phyloP scores from a whole-genome alignment of 2,888 invertebrate species.

The Lasioglossum pauxillum region DNA sequence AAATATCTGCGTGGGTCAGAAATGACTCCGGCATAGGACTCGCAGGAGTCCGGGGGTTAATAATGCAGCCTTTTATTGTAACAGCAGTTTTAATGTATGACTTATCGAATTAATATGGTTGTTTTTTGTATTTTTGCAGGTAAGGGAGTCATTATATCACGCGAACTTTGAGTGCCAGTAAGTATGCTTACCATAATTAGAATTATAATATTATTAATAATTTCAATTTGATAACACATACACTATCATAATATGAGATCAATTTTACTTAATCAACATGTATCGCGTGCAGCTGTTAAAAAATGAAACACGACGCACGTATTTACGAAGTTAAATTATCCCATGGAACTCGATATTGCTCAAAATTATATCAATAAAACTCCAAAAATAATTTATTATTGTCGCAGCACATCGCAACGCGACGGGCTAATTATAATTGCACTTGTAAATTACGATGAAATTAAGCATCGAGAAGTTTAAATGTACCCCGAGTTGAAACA shows the following conservation, averaged over 20 bases:
- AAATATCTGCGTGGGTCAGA: too few species aligned
- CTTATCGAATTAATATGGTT: background rate
- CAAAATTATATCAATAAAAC: background rate
- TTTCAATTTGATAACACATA: background rate
- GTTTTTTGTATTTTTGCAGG: conserved; percentile 2
- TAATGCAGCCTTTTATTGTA: background rate
- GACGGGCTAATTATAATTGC: background rate
- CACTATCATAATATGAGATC: background rate
- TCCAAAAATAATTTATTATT: background rate
- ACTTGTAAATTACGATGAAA: background rate
- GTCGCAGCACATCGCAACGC: background rate
- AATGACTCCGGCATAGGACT: background rate
- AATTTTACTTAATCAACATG: background rate
- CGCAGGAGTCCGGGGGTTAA: background rate
- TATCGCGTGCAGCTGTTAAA: background rate
- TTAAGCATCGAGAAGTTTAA: background rate
- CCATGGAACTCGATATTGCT: background rate
- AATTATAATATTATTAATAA: background rate
- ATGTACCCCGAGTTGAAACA: background rate
- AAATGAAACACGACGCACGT: background rate
- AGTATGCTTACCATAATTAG: background rate
- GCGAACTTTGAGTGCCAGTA: background rate
- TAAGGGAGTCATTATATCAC: background rate
- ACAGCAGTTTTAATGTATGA: background rate
- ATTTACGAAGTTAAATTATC: background rate